A percentile compares a stretch with the other conserved stretches of the same genome.
Evolutionary conservation across 1,140 invertebrate species (phyloP).

Genomic region (Piezodorus guildinii): DNA sequence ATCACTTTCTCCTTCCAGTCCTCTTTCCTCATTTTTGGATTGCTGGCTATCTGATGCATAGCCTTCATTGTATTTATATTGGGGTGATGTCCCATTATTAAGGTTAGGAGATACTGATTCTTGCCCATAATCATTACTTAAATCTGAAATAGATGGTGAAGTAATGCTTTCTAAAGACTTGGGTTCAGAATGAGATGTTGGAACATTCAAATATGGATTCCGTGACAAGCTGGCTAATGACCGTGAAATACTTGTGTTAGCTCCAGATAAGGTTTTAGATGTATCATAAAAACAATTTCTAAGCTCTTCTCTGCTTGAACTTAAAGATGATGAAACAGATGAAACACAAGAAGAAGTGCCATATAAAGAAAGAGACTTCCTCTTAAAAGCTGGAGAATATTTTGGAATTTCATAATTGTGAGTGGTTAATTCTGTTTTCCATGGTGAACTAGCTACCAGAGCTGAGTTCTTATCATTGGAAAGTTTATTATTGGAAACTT

Average conservation of each 20-base stretch:
- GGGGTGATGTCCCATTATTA: constrained; percentile 30
- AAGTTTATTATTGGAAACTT: background rate
- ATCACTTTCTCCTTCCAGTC: constrained; percentile 56
- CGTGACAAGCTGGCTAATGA: constrained; percentile 3
- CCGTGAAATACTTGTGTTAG: background rate
- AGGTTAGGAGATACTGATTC: constrained; percentile 14
- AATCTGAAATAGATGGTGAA: constrained; percentile 40
- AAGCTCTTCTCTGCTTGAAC: constrained; percentile 30
- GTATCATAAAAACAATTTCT: constrained; percentile 25
- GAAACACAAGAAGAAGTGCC: constrained; percentile 34
- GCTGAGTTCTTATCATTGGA: constrained; percentile 15
- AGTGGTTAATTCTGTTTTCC: constrained; percentile 37
- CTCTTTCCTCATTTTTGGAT: constrained; percentile 28
- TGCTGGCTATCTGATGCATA: constrained; percentile 33
- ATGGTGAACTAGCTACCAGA: constrained; percentile 32
- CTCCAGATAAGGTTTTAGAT: constrained; percentile 8
- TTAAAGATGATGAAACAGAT: constrained; percentile 29
- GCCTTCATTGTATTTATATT: constrained; percentile 37
- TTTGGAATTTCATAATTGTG: constrained; percentile 50
- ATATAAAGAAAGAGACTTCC: constrained; percentile 53
- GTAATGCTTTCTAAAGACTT: constrained; percentile 49
- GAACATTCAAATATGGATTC: constrained; percentile 7
- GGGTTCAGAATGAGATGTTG: constrained; percentile 28
- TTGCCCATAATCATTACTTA: constrained; percentile 45
- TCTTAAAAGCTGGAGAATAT: constrained; percentile 72